Percentiles rank a stretch among this genome's conserved stretches.
These are phyloP conservation scores for Melinopterus prodromus DNA, from an alignment of 2,888 invertebrate species.

Conservation along the genomic window DNA sequence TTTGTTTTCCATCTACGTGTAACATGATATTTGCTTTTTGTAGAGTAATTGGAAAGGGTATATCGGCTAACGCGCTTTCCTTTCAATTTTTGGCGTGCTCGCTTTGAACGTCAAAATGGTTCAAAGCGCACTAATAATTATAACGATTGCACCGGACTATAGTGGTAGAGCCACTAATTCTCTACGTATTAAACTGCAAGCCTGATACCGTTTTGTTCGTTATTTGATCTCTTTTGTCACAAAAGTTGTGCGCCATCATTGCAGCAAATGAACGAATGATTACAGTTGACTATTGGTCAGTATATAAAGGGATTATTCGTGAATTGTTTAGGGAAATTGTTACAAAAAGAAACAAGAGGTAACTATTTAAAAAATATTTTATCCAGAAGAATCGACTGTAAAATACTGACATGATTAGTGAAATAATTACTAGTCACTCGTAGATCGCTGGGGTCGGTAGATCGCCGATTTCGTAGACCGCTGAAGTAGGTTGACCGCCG, in stretches of 20 bases:
- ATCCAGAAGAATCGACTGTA: too few species aligned
- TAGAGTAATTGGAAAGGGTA: background rate
- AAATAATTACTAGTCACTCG: too few species aligned
- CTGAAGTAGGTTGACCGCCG: too few species aligned
- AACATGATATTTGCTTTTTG: background rate
- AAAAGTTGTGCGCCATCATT: background rate
- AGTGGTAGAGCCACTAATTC: background rate
- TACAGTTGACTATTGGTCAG: too few species aligned
- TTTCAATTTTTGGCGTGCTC: background rate
- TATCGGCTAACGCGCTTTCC: background rate
- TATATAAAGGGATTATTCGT: too few species aligned
- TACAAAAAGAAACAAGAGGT: too few species aligned
- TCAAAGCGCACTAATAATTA: background rate
- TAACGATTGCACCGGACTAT: background rate
- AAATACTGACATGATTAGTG: too few species aligned
- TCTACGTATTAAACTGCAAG: background rate
- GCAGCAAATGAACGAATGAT: background rate
- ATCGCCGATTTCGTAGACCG: too few species aligned
- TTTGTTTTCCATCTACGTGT: background rate
- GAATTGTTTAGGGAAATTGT: too few species aligned
- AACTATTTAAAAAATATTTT: too few species aligned
- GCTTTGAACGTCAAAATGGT: background rate
- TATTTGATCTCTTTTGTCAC: background rate
- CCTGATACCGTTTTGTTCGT: background rate
- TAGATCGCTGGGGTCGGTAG: too few species aligned